Conservation (phyloP, 2,797 vertebrate species). For the Rhyacichthys aspro region DNA sequence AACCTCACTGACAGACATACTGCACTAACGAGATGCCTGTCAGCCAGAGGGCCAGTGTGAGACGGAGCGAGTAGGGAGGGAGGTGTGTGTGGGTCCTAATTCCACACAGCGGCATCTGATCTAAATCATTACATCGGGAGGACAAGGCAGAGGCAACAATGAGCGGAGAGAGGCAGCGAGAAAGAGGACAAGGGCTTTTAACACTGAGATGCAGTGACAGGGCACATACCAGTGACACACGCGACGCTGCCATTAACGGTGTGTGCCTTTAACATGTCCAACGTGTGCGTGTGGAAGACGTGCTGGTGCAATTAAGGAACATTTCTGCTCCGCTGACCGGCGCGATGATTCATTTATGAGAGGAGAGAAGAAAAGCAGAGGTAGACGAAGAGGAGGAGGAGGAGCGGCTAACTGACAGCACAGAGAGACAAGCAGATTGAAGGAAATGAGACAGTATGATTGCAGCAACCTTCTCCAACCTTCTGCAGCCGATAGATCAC, state of each 20-base stretch:
- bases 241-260: conserved; percentile 54
- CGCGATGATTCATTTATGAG: conserved; percentile 78
- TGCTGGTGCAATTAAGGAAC: conserved; percentile 75
- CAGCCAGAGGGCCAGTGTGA: conserved; percentile 75
- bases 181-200: conserved; percentile 47
- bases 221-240: conserved; percentile 60
- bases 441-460: conserved; percentile 46
- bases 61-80: conserved; percentile 14
- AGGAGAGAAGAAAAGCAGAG: conserved; percentile 49
- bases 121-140: conserved; percentile 72
- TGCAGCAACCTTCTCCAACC: conserved; percentile 42
- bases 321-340: conserved; percentile 76
- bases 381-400: conserved; percentile 49
- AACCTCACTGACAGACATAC: conserved; percentile 77
- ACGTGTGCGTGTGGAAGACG: conserved; percentile 44
- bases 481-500: conserved; percentile 51
- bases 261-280: conserved; percentile 36
- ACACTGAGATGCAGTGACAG: conserved; percentile 67
- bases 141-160: conserved; percentile 64
- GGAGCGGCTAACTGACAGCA: conserved; percentile 36
- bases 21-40: conserved; percentile 80
- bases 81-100: conserved; percentile 46
- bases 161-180: conserved; percentile 30
- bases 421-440: conserved; percentile 45
- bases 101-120: conserved; percentile 73